Percentiles rank a stretch among this genome's conserved stretches.
Conservation (phyloP, 2,888 invertebrate species). For the Homarus gammarus region DNA sequence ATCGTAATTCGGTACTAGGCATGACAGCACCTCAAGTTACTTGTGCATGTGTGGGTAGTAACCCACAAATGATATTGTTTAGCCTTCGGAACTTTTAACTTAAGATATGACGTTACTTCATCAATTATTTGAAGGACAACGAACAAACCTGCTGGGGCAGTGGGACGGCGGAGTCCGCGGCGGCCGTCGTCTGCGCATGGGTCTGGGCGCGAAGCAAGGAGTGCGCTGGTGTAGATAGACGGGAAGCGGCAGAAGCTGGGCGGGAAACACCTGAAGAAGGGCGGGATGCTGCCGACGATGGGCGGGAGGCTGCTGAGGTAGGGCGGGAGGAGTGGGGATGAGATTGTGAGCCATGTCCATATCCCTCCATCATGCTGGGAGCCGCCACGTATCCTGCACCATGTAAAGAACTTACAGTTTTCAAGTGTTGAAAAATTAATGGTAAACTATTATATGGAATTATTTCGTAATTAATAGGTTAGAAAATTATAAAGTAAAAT, state of each 20-base stretch:
- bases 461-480: no score
- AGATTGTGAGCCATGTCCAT: background rate
- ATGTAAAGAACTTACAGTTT: background rate
- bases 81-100: no score
- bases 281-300: conserved; percentile 16
- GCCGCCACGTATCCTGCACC: conserved; percentile 12
- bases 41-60: no score
- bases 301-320: conserved; percentile 42
- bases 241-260: conserved; percentile 61
- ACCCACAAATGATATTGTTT: no score
- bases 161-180: conserved; percentile 1
- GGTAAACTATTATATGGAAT: no score
- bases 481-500: no score
- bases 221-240: conserved; percentile 53
- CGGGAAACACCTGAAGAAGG: conserved; percentile 38
- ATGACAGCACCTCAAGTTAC: no score
- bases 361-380: conserved; percentile 22
- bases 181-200: conserved; percentile 26
- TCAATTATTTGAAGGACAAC: background rate
- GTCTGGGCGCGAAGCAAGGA: conserved; percentile 28
- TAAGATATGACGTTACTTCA: no score
- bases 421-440: no score
- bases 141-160: conserved; percentile 26
- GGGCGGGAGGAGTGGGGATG: conserved; percentile 24
- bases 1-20: no score